Evolutionary conservation across 2,113 vertebrate species (phyloP).

Genomic region (Ailurus styani): DNA sequence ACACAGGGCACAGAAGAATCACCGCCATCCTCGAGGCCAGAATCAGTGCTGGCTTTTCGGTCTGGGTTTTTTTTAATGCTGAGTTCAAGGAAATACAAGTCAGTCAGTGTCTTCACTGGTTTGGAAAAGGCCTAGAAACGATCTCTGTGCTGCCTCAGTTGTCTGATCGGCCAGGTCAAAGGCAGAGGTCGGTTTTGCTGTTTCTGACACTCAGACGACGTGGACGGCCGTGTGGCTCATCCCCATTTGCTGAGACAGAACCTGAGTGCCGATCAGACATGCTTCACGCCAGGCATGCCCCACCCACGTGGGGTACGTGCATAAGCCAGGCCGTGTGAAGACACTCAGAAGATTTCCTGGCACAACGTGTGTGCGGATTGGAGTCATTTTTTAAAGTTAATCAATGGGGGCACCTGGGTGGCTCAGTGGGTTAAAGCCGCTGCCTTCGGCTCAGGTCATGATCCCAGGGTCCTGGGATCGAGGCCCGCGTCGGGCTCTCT

Average conservation of each 20-base stretch:
- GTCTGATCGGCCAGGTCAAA: not conserved
- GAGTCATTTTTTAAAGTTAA: not conserved
- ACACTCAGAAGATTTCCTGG: slow-evolving; percentile 59
- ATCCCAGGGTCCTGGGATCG: too few relatives aligned
- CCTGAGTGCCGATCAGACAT: rapidly evolving
- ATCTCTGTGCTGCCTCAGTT: not conserved
- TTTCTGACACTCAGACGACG: not conserved
- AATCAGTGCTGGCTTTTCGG: rapidly evolving
- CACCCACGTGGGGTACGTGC: not conserved
- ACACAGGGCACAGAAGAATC: rapidly evolving
- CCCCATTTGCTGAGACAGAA: not conserved
- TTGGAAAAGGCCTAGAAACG: not conserved
- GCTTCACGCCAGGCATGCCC: not conserved
- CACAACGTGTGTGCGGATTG: not conserved
- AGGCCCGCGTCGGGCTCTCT: too few relatives aligned
- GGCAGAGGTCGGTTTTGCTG: not conserved
- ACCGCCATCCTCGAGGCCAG: rapidly evolving
- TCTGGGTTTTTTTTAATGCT: not conserved
- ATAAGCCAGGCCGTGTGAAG: not conserved
- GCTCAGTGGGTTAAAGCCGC: too few relatives aligned
- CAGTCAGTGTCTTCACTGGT: rapidly evolving
- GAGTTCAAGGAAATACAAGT: not conserved
- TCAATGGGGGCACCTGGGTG: too few relatives aligned
- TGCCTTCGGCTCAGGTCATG: too few relatives aligned
- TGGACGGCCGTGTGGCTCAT: not conserved